Evolutionary conservation across 2,797 vertebrate species (phyloP).

Genomic region (Nannoperca obscura): DNA sequence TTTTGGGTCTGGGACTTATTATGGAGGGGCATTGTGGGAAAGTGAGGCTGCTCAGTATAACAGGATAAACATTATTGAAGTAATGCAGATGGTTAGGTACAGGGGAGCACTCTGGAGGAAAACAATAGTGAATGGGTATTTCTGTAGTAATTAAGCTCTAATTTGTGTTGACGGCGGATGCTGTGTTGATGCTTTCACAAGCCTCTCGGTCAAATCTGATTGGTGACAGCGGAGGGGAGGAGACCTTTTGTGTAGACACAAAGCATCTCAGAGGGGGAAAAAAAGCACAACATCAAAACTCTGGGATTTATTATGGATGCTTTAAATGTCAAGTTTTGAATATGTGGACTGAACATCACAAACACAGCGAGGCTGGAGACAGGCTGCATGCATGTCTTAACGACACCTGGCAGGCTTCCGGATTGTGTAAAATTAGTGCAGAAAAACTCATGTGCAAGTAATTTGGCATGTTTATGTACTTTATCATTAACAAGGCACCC

Average conservation of each 20-base stretch:
- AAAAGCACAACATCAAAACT: constrained; percentile 5
- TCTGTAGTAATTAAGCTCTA: constrained; percentile 80
- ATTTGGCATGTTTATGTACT: constrained; percentile 67
- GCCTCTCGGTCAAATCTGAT: constrained; percentile 69
- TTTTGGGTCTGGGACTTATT: constrained; percentile 55
- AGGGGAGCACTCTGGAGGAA: constrained; percentile 61
- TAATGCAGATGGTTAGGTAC: constrained; percentile 77
- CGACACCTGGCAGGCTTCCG: constrained; percentile 20
- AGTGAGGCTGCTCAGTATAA: constrained; percentile 69
- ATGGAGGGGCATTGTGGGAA: constrained; percentile 74
- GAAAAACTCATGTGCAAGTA: constrained; percentile 62
- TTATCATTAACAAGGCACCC: constrained; percentile 59
- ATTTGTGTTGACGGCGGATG: constrained; percentile 79
- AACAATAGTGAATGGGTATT: constrained; percentile 77
- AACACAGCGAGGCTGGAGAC: background rate
- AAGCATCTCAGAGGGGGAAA: constrained; percentile 23
- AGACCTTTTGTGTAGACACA: constrained; percentile 63
- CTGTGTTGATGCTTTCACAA: constrained; percentile 60
- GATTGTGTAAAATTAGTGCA: constrained; percentile 33
- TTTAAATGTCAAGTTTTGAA: constrained; percentile 58
- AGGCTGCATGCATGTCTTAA: constrained; percentile 2
- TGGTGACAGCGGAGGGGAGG: constrained; percentile 69
- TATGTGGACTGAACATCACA: constrained; percentile 14
- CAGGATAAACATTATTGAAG: constrained; percentile 80
- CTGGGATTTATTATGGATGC: constrained; percentile 17